These are phyloP conservation scores for Bombus pascuorum DNA, from an alignment of 1,140 invertebrate species.

Conservation along the genomic window DNA sequence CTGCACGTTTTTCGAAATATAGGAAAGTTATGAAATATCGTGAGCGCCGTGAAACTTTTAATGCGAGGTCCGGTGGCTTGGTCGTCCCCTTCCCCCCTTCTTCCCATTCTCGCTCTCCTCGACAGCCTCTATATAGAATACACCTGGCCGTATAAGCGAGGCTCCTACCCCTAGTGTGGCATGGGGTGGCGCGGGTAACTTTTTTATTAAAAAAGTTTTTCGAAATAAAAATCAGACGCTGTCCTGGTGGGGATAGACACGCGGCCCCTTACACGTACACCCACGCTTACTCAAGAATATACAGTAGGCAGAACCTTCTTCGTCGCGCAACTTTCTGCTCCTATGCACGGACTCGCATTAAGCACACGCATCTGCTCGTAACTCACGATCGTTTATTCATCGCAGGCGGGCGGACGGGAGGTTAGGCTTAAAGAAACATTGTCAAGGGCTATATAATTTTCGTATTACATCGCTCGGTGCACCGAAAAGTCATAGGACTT, in stretches of 20 bases:
- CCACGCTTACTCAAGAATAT: constrained; percentile 32
- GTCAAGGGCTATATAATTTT: too few relatives aligned
- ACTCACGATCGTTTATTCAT: constrained; percentile 2
- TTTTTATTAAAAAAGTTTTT: constrained; percentile 82
- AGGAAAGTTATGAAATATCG: constrained; percentile 82
- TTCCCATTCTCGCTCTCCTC: constrained; percentile 2
- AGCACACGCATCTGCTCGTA: not conserved
- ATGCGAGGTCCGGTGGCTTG: constrained; percentile 71
- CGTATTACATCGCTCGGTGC: too few relatives aligned
- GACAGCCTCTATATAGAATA: constrained; percentile 60
- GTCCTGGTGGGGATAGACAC: constrained; percentile 32
- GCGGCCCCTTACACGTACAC: constrained; percentile 1
- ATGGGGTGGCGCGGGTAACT: constrained; percentile 68
- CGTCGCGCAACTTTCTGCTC: not conserved
- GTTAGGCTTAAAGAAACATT: too few relatives aligned
- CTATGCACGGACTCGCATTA: constrained; percentile 14
- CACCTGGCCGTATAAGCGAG: constrained; percentile 58
- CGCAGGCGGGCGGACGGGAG: not conserved
- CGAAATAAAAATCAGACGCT: constrained; percentile 76
- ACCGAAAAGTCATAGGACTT: not conserved
- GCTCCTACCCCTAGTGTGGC: constrained; percentile 30
- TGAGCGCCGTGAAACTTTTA: constrained; percentile 80
- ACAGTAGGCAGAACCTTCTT: constrained; percentile 8
- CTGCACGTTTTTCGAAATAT: constrained; percentile 79
- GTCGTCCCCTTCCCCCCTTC: constrained; percentile 41